Evolutionary conservation across 64 coral and sea anemone species (phyloP).

Genomic region (Pachyseris speciosa): DNA sequence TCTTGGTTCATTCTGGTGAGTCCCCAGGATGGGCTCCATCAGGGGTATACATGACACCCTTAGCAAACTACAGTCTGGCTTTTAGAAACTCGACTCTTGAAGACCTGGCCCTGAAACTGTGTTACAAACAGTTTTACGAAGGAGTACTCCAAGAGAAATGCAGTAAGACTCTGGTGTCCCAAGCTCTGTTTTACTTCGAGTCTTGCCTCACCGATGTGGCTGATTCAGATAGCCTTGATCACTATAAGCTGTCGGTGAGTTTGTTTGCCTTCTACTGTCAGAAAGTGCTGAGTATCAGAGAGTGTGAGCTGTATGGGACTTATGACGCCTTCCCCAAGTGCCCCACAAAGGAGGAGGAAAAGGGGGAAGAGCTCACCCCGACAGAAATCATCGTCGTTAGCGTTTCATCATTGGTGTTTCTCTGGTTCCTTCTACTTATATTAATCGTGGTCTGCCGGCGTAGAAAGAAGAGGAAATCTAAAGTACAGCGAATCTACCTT

Average conservation of each 20-base stretch:
- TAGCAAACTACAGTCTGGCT: slow-evolving; percentile 73
- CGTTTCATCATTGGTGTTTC: slow-evolving; percentile 32
- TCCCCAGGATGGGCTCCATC: slow-evolving; percentile 75
- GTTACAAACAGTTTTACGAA: slow-evolving; percentile 86
- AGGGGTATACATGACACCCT: slow-evolving; percentile 52
- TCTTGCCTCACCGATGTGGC: slow-evolving; percentile 91
- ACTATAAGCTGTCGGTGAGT: slow-evolving; percentile 89
- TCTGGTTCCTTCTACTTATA: slow-evolving; percentile 50
- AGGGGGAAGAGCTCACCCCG: slow-evolving; percentile 12
- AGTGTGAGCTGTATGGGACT: slow-evolving; percentile 80
- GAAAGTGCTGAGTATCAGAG: slow-evolving; percentile 69
- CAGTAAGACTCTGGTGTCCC: slow-evolving; percentile 64
- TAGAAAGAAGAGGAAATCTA: slow-evolving; percentile 31
- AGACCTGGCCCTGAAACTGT: slow-evolving; percentile 60
- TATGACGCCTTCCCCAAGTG: slow-evolving; percentile 85
- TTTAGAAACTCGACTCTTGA: slow-evolving; percentile 62
- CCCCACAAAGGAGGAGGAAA: background rate
- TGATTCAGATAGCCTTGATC: slow-evolving; percentile 75
- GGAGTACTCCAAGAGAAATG: slow-evolving; percentile 78
- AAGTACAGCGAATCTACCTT: slow-evolving; percentile 28
- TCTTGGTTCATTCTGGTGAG: slow-evolving; percentile 43
- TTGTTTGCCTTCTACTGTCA: slow-evolving; percentile 96
- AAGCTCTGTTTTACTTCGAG: slow-evolving; percentile 95
- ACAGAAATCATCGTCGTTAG: slow-evolving; percentile 54
- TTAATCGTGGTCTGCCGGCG: slow-evolving; percentile 20